phyloP scores from a whole-genome alignment of 2,888 invertebrate species.

The Tineola bisselliella region DNA sequence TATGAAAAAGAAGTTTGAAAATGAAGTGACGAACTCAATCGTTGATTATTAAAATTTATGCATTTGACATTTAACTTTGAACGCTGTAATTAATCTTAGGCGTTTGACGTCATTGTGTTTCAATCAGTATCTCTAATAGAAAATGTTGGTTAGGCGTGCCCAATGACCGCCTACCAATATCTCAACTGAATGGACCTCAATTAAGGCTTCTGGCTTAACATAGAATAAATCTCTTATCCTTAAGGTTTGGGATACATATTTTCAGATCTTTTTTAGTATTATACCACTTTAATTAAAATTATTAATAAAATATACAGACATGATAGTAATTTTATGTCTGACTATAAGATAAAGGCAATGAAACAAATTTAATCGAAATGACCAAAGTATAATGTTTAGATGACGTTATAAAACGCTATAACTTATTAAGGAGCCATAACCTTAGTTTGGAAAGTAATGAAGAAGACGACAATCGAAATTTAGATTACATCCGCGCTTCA shows the following conservation, averaged over 20 bases:
- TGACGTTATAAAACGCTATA: no score
- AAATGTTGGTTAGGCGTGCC: conserved; percentile 15
- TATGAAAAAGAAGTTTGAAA: no score
- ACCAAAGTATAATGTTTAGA: no score
- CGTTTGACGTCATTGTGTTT: not conserved
- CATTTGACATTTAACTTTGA: not conserved
- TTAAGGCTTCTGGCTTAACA: conserved; percentile 37
- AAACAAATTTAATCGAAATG: no score
- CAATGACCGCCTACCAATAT: conserved; percentile 45
- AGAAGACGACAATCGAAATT: conserved; percentile 37
- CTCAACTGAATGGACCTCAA: conserved; percentile 49
- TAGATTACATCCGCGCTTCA: conserved; percentile 36
- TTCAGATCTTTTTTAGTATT: no score
- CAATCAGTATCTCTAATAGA: not conserved
- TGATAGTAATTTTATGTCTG: no score
- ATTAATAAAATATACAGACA: no score
- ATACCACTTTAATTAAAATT: no score
- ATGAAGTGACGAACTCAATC: no score
- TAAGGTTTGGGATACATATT: conserved; percentile 24
- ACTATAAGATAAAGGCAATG: no score
- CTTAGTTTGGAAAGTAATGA: conserved; percentile 27
- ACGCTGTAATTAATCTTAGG: not conserved
- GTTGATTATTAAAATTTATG: not conserved
- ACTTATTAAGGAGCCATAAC: not conserved
- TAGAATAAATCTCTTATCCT: conserved; percentile 36